These are phyloP conservation scores for Zoanthus solanderi DNA, from an alignment of 92 coral and sea anemone genomes.

Conservation along the genomic window DNA sequence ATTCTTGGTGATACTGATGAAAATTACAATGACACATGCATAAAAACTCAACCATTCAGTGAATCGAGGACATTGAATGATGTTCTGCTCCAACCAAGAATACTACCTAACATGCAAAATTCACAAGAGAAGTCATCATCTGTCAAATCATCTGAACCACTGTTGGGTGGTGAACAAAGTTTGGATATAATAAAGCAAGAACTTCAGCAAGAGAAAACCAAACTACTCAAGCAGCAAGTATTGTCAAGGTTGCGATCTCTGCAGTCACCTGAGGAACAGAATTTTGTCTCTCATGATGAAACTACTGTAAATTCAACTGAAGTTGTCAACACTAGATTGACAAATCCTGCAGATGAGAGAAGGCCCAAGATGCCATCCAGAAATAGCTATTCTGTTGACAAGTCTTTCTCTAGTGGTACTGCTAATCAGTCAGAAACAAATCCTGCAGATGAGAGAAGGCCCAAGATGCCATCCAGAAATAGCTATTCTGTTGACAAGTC, in stretches of 20 bases:
- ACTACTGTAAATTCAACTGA: constrained; percentile 28
- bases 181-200: constrained; percentile 74
- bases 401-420: constrained; percentile 57
- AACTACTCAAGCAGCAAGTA: constrained; percentile 76
- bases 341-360: constrained; percentile 44
- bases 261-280: constrained; percentile 34
- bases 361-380: constrained; percentile 70
- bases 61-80: neutral
- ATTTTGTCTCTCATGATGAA: constrained; percentile 7
- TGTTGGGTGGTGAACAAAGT: constrained; percentile 52
- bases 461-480: constrained; percentile 70
- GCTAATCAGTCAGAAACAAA: constrained; percentile 25
- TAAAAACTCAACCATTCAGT: neutral
- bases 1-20: constrained; percentile 8
- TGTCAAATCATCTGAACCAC: constrained; percentile 11
- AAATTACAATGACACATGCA: neutral
- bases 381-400: constrained; percentile 75
- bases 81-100: constrained; percentile 8
- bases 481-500: constrained; percentile 76
- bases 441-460: constrained; percentile 48
- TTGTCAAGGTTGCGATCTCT: constrained; percentile 70
- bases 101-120: constrained; percentile 24
- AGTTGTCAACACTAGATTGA: constrained; percentile 10
- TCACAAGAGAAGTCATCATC: constrained; percentile 10
- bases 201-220: constrained; percentile 76